Conservation (phyloP, 2,113 vertebrate genomes). For the Cepphus grylle region DNA sequence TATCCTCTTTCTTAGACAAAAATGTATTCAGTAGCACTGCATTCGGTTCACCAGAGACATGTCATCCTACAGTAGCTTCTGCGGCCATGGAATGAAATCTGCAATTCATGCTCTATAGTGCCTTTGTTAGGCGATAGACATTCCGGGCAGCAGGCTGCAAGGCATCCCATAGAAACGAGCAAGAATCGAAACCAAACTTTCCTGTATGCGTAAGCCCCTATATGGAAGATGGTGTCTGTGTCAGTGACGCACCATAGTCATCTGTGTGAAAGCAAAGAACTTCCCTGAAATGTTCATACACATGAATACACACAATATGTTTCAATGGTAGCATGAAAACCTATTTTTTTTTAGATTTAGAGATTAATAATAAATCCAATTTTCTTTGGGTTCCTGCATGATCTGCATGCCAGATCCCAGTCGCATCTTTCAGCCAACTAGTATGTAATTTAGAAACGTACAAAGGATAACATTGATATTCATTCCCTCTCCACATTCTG, state of each 20-base stretch:
- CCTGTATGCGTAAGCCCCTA: not conserved
- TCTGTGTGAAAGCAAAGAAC: not conserved
- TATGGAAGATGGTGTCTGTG: not conserved
- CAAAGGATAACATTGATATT: not conserved
- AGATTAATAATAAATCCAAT: not conserved
- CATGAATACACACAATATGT: not conserved
- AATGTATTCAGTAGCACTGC: not conserved
- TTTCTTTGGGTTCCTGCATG: not conserved
- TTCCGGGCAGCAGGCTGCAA: not conserved
- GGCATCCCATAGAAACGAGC: not conserved
- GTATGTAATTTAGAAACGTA: not conserved
- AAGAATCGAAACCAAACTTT: not conserved
- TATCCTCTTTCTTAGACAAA: not conserved
- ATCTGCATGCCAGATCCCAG: not conserved
- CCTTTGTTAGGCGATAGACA: not conserved
- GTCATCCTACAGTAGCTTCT: not conserved
- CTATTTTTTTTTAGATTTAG: not conserved
- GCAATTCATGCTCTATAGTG: not conserved
- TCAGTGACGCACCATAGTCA: rapidly evolving
- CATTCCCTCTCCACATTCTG: not conserved
- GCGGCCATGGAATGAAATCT: not conserved
- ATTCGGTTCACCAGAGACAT: not conserved
- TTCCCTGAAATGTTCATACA: not conserved
- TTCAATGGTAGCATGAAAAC: not conserved
- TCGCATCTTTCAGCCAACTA: not conserved